phyloP scores from a whole-genome alignment of 2,797 vertebrate species.

The Rhynchonycteris naso region DNA sequence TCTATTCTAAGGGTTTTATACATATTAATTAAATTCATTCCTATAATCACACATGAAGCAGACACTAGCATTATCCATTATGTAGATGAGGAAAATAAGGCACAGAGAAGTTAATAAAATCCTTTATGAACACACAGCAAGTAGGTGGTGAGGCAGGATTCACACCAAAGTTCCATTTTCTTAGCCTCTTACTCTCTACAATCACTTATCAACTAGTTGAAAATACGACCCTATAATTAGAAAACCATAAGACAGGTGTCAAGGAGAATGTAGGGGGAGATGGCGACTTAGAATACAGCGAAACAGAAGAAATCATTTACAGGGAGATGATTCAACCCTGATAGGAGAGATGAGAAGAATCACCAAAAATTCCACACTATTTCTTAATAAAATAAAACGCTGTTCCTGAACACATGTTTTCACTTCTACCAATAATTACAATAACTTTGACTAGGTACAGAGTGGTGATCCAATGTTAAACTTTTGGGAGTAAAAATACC shows the following conservation, averaged over 20 bases:
- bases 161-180: not conserved
- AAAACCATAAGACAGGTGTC: not conserved
- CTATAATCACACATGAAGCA: not conserved
- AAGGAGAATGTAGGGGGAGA: not conserved
- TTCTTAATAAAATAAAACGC: not conserved
- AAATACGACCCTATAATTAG: not conserved
- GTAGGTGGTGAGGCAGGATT: not conserved
- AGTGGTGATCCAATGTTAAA: not conserved
- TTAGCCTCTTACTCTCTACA: not conserved
- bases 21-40: not conserved
- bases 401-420: not conserved
- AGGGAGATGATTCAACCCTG: not conserved
- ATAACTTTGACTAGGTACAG: not conserved
- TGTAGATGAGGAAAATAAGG: not conserved
- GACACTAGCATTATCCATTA: not conserved
- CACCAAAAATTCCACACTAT: not conserved
- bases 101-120: not conserved
- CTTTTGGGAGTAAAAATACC: not conserved
- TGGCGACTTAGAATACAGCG: not conserved
- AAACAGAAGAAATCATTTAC: not conserved
- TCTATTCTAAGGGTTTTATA: not conserved
- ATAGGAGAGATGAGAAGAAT: not conserved
- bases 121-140: not conserved
- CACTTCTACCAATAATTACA: not conserved
- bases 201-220: not conserved